Percentiles rank a stretch among this genome's conserved stretches.
phyloP scores from a whole-genome alignment of 2,797 vertebrate species.

The Gadopsis bispinosus region DNA sequence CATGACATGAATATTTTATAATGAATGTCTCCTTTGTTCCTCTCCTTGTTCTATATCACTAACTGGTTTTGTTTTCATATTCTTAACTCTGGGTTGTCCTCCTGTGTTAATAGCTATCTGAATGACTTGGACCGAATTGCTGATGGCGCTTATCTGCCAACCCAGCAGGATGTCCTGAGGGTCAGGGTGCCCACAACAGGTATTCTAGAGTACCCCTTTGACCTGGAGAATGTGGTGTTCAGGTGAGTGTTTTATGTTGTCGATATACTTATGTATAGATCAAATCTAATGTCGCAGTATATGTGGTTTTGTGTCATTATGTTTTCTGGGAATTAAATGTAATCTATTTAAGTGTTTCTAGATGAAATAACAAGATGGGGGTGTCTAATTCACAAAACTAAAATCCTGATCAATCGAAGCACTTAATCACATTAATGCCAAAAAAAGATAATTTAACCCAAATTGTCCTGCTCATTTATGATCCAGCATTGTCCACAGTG shows the following conservation, averaged over 20 bases:
- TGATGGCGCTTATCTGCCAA: constrained; percentile 83
- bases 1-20: background rate
- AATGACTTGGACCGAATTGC: constrained; percentile 86
- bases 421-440: background rate
- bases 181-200: constrained; percentile 89
- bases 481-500: background rate
- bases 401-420: background rate
- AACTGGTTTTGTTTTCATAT: constrained; percentile 2
- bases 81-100: constrained; percentile 18
- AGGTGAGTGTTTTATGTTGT: constrained; percentile 77
- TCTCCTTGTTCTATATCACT: background rate
- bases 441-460: background rate
- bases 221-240: constrained; percentile 90
- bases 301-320: background rate
- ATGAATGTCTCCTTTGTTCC: background rate
- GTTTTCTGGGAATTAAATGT: background rate
- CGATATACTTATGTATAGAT: background rate
- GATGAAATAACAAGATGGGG: background rate
- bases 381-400: background rate
- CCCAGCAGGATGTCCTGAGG: constrained; percentile 89
- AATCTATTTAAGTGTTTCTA: background rate
- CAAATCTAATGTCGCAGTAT: background rate
- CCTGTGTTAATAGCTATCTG: constrained; percentile 83
- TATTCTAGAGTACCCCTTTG: constrained; percentile 90
- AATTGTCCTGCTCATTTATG: background rate